These are phyloP conservation scores for Monoplex corrugatus DNA, from an alignment of 2,888 invertebrate genomes.

Conservation along the genomic window DNA sequence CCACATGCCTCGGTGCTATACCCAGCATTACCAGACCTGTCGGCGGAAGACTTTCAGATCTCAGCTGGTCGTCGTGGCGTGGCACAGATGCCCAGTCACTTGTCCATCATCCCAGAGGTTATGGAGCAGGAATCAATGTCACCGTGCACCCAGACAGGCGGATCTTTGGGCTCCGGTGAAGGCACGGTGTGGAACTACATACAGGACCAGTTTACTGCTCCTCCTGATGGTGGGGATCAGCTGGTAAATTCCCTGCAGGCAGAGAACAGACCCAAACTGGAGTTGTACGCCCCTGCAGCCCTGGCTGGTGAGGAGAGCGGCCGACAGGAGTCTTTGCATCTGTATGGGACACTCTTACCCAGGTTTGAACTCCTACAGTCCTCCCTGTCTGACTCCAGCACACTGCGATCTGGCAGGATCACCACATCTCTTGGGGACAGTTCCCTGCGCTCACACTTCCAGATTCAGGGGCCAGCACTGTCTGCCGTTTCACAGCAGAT, in stretches of 20 bases:
- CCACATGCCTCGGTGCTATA: no score
- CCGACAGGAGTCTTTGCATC: not conserved
- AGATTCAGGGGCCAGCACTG: not conserved
- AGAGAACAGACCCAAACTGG: not conserved
- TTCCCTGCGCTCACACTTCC: not conserved
- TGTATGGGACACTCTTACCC: not conserved
- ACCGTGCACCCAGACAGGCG: not conserved
- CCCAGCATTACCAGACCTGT: not conserved
- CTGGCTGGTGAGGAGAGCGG: not conserved
- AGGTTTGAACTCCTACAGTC: not conserved
- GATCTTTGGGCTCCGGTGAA: not conserved
- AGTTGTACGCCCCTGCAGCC: constrained; percentile 5
- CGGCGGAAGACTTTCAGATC: constrained; percentile 7
- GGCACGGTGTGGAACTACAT: constrained; percentile 23
- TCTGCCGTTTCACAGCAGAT: not conserved
- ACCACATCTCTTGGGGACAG: not conserved
- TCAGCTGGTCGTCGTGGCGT: not conserved
- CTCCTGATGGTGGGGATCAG: not conserved
- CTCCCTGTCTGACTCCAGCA: constrained; percentile 1
- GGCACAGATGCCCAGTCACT: not conserved
- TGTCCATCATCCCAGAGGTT: constrained; percentile 45
- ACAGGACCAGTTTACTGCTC: constrained; percentile 28
- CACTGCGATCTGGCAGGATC: not conserved
- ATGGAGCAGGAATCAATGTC: constrained; percentile 22
- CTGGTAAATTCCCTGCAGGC: not conserved